Conservation (phyloP, 1,140 invertebrate genomes). For the Drosophila lowei region DNA sequence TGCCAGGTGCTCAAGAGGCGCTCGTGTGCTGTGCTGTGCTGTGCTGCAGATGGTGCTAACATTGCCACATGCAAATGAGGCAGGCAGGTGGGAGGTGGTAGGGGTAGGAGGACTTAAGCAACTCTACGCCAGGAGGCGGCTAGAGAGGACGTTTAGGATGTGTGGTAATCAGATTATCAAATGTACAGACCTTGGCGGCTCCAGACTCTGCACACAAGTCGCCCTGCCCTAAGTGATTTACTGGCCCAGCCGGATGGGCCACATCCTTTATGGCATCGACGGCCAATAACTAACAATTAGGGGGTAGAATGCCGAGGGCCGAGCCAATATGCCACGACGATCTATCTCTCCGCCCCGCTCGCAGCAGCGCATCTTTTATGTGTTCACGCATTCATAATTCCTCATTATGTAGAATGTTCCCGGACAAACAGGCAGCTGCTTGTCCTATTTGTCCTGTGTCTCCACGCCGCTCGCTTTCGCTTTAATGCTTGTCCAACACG, state of each 20-base stretch:
- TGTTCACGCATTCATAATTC: constrained; percentile 65
- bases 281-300: constrained; percentile 70
- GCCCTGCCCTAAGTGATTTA: constrained; percentile 36
- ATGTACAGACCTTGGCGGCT: neutral
- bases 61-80: constrained; percentile 7
- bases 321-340: neutral
- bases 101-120: too few relatives aligned
- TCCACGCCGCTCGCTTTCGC: neutral
- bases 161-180: constrained; percentile 1
- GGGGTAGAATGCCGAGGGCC: constrained; percentile 8
- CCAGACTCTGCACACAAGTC: constrained; percentile 3
- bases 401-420: constrained; percentile 58
- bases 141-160: neutral
- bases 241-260: constrained; percentile 13
- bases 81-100: too few relatives aligned
- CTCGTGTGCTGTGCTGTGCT: too few relatives aligned
- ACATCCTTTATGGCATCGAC: constrained; percentile 33
- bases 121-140: too few relatives aligned
- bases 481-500: constrained; percentile 37
- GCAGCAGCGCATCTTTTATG: constrained; percentile 28
- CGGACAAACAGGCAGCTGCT: constrained; percentile 28
- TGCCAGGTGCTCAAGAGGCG: neutral
- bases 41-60: too few relatives aligned
- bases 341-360: neutral
- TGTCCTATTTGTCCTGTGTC: constrained; percentile 20